Conservation (phyloP, 2,888 invertebrate genomes). For the Papilio gigon region DNA sequence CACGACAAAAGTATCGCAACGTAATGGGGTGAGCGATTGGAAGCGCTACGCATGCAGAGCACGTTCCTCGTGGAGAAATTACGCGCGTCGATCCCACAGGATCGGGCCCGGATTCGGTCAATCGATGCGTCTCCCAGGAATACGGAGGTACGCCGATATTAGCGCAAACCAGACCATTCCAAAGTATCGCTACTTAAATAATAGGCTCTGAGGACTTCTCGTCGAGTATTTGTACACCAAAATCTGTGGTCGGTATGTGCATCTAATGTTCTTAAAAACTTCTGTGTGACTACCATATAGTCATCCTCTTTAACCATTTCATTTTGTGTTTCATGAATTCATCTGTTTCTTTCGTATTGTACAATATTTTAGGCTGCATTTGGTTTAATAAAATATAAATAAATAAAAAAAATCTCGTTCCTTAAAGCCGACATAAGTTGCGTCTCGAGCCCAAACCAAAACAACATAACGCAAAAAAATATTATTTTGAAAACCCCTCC, state of each 20-base stretch:
- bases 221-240: background rate
- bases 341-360: background rate
- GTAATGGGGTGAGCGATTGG: constrained; percentile 66
- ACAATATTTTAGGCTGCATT: background rate
- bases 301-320: background rate
- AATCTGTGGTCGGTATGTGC: too few relatives aligned
- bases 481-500: constrained; percentile 66
- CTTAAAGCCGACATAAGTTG: constrained; percentile 38
- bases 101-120: constrained; percentile 72
- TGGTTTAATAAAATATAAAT: background rate
- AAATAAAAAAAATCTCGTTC: constrained; percentile 26
- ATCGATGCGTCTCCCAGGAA: constrained; percentile 68
- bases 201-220: constrained; percentile 17
- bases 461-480: constrained; percentile 55
- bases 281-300: too few relatives aligned
- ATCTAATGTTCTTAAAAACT: too few relatives aligned
- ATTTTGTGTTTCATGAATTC: background rate
- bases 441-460: constrained; percentile 45
- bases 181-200: constrained; percentile 22
- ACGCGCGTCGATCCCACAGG: constrained; percentile 73
- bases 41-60: constrained; percentile 66
- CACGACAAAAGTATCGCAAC: constrained; percentile 47
- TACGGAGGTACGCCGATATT: constrained; percentile 28
- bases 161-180: constrained; percentile 23
- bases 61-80: constrained; percentile 75